Percentiles rank a stretch among this genome's conserved stretches.
Evolutionary conservation across 2,113 vertebrate species (phyloP).

Genomic region (Odontophorus gujanensis): DNA sequence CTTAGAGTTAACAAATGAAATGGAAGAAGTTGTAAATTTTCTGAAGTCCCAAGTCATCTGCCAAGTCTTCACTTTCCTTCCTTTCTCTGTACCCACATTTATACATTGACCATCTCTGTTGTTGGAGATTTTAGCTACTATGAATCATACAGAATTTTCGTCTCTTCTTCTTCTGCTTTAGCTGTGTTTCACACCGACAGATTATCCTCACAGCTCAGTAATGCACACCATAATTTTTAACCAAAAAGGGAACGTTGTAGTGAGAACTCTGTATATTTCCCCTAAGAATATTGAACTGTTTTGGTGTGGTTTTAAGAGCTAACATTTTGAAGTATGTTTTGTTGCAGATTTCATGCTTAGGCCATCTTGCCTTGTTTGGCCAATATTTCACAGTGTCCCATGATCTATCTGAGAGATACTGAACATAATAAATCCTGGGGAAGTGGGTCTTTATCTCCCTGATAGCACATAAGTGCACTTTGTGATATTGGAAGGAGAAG

Average conservation of each 20-base stretch:
- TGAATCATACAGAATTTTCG: neutral
- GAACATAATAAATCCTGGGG: conserved; percentile 22
- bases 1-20: neutral
- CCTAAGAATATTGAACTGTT: neutral
- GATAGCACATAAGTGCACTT: conserved; percentile 32
- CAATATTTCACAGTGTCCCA: neutral
- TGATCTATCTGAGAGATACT: conserved; percentile 44
- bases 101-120: neutral
- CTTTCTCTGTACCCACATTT: neutral
- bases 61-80: neutral
- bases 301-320: neutral
- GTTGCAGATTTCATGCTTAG: conserved; percentile 17
- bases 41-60: neutral
- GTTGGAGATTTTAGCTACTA: neutral
- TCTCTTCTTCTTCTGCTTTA: neutral
- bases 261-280: neutral
- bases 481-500: conserved; percentile 49
- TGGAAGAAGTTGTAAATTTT: neutral
- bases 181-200: neutral
- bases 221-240: neutral
- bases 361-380: conserved; percentile 40
- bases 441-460: conserved; percentile 50
- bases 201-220: neutral
- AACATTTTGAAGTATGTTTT: neutral
- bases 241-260: neutral